Conservation (phyloP, 2,888 invertebrate species). For the Volucella inflata region DNA sequence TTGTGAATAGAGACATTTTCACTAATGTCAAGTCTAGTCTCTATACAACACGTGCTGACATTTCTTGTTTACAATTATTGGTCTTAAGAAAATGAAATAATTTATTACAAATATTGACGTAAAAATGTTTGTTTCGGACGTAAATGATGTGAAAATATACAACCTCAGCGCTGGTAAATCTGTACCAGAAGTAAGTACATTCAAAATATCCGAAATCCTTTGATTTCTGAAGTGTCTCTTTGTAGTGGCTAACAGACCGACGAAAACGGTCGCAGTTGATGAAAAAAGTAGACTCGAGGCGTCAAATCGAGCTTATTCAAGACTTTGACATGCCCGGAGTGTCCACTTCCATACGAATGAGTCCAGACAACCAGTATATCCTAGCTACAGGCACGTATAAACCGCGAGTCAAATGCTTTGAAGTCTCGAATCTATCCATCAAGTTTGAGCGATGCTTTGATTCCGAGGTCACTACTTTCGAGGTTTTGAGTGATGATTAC, state of each 20-base stretch:
- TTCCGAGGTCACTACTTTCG: slow-evolving; percentile 97
- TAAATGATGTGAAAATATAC: slow-evolving; percentile 98
- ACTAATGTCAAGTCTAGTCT: slow-evolving; percentile 32
- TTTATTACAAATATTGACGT: slow-evolving; percentile 16
- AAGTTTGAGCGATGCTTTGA: slow-evolving; percentile 99
- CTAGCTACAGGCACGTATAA: slow-evolving; percentile 98
- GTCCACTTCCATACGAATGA: slow-evolving; percentile 92
- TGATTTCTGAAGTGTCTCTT: slow-evolving; percentile 76
- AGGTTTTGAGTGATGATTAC: slow-evolving; percentile 97
- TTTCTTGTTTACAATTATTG: slow-evolving; percentile 66
- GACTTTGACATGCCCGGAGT: slow-evolving; percentile 99
- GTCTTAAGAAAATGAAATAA: slow-evolving; percentile 56
- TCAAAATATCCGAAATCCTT: not conserved
- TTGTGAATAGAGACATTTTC: not conserved
- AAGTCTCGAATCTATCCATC: slow-evolving; percentile 96
- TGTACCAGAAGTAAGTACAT: slow-evolving; percentile 93
- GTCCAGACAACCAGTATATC: slow-evolving; percentile 96
- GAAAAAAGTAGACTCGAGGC: slow-evolving; percentile 94
- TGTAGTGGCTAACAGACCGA: slow-evolving; percentile 93
- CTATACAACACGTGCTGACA: slow-evolving; percentile 60
- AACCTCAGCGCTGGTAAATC: slow-evolving; percentile 98
- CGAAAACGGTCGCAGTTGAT: slow-evolving; percentile 92
- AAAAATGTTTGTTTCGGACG: slow-evolving; percentile 95
- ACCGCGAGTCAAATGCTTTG: slow-evolving; percentile 97
- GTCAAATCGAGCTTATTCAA: slow-evolving; percentile 97